These are phyloP conservation scores for Zoanthus gigantus DNA, from an alignment of 92 coral and sea anemone genomes.

Conservation along the genomic window DNA sequence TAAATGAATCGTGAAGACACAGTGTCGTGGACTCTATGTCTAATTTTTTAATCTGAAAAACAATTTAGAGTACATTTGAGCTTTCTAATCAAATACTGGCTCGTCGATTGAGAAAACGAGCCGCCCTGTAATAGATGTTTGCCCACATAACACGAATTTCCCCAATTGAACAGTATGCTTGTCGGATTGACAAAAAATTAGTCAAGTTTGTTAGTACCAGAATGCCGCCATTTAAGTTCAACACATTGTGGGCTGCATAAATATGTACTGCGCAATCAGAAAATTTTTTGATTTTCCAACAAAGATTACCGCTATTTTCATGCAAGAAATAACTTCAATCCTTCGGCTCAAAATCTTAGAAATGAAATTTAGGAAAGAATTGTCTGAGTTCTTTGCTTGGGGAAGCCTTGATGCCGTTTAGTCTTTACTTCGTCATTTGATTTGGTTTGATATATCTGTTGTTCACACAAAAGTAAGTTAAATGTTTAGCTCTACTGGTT, in stretches of 20 bases:
- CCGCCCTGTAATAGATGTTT: constrained; percentile 12
- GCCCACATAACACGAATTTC: constrained; percentile 27
- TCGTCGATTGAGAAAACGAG: constrained; percentile 27
- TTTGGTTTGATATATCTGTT: background rate
- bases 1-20: constrained; percentile 6
- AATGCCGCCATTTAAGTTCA: constrained; percentile 25
- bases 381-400: background rate
- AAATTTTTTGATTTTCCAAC: constrained; percentile 1
- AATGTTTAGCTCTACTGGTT: background rate
- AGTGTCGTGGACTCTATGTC: background rate
- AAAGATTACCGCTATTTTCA: constrained; percentile 21
- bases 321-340: background rate
- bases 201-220: constrained; percentile 8
- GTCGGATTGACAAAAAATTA: constrained; percentile 36
- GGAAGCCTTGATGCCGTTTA: too few species aligned
- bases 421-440: background rate
- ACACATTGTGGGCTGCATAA: constrained; percentile 27
- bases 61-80: constrained; percentile 26
- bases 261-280: background rate
- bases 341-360: background rate
- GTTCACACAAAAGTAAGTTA: too few species aligned
- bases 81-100: constrained; percentile 14
- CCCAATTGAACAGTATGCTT: constrained; percentile 39
- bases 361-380: background rate
- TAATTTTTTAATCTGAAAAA: constrained; percentile 24